These are phyloP conservation scores for Pseudopleuronectes americanus DNA, from an alignment of 2,797 vertebrate species.

Conservation along the genomic window DNA sequence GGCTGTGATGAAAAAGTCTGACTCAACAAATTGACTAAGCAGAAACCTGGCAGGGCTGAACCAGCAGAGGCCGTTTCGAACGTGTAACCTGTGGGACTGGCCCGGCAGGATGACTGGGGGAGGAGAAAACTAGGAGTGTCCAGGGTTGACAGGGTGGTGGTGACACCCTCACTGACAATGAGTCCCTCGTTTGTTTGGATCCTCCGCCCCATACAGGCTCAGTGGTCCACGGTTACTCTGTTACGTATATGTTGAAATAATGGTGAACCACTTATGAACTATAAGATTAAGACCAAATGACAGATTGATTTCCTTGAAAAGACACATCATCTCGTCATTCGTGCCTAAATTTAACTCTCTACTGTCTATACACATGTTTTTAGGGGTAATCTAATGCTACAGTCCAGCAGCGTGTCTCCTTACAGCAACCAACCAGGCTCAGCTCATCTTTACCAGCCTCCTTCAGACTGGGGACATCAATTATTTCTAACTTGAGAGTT, in stretches of 20 bases:
- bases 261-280: background rate
- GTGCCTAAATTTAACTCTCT: background rate
- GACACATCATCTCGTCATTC: background rate
- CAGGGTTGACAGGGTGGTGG: slow-evolving; percentile 15
- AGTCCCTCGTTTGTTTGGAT: background rate
- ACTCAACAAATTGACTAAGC: slow-evolving; percentile 10
- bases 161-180: slow-evolving; percentile 6
- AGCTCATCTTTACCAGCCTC: slow-evolving; percentile 55
- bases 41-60: slow-evolving; percentile 7
- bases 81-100: slow-evolving; percentile 70
- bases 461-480: slow-evolving; percentile 65
- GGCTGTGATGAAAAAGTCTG: background rate
- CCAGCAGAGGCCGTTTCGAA: background rate
- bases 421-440: slow-evolving; percentile 45
- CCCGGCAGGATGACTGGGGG: slow-evolving; percentile 47
- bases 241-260: background rate
- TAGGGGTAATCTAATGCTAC: slow-evolving; percentile 55
- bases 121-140: slow-evolving; percentile 53
- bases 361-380: background rate
- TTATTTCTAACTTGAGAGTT: slow-evolving; percentile 61
- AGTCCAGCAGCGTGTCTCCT: slow-evolving; percentile 61
- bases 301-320: too few species aligned
- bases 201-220: background rate
- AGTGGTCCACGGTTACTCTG: background rate
- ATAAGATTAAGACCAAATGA: background rate